phyloP scores from a whole-genome alignment of 2,888 invertebrate genomes.

The Chirona hameri region DNA sequence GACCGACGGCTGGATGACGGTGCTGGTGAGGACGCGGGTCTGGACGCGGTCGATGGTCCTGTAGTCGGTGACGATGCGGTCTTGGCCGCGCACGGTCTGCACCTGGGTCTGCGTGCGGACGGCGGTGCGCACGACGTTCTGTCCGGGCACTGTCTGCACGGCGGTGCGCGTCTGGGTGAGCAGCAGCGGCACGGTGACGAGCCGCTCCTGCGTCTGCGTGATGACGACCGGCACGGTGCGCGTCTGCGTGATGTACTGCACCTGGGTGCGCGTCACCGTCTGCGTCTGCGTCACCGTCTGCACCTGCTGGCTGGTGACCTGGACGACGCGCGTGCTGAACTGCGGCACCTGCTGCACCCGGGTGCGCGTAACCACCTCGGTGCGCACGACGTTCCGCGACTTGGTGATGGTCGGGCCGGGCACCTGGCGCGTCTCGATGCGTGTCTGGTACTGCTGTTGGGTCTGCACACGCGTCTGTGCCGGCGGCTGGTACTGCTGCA shows the following conservation, averaged over 20 bases:
- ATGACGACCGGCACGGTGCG: neutral
- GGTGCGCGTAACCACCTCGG: neutral
- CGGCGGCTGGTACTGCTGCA: constrained; percentile 34
- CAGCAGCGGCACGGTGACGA: neutral
- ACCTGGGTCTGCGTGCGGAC: neutral
- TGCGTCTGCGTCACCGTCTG: neutral
- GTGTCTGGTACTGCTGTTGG: constrained; percentile 26
- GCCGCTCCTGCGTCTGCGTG: neutral
- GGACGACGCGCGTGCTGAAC: neutral
- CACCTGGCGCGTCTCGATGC: neutral
- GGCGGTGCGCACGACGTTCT: constrained; percentile 11
- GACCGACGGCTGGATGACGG: neutral
- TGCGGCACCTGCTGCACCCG: neutral
- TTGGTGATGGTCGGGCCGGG: neutral
- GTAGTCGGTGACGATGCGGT: neutral
- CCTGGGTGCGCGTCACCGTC: neutral
- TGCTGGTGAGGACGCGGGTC: neutral
- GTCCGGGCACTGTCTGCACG: neutral
- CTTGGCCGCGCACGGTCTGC: neutral
- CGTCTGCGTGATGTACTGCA: neutral
- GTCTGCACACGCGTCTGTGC: constrained; percentile 35
- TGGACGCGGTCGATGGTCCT: neutral
- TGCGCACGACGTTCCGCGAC: neutral
- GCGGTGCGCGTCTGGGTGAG: neutral
- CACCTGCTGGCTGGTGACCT: neutral